phyloP scores from a whole-genome alignment of 2,113 vertebrate genomes.

The Paramisgurnus dabryanus region DNA sequence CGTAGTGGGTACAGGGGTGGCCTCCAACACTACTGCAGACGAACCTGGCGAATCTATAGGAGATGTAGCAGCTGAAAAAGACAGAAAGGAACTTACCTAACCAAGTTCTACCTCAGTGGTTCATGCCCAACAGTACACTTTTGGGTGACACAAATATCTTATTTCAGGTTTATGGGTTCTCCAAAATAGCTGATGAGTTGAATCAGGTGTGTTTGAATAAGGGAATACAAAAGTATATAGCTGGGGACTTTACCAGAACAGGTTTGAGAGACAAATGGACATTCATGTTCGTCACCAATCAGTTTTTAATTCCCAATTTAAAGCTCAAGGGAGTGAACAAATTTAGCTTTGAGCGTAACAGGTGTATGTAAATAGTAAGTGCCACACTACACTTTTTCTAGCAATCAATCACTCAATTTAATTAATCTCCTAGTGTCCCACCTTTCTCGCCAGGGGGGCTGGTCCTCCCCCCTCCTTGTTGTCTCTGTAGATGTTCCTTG shows the following conservation, averaged over 20 bases:
- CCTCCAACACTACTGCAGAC: conserved; percentile 71
- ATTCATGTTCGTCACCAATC: background rate
- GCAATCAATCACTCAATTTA: background rate
- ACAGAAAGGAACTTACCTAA: background rate
- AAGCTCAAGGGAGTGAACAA: background rate
- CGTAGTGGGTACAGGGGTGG: conserved; percentile 62
- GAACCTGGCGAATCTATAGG: conserved; percentile 70
- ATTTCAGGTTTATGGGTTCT: too few species aligned
- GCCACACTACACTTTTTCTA: too few species aligned
- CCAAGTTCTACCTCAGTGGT: too few species aligned
- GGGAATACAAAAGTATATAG: too few species aligned
- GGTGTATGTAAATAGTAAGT: background rate
- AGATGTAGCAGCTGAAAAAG: conserved; percentile 66
- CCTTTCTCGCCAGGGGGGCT: conserved; percentile 84
- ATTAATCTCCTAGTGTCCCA: conserved; percentile 57
- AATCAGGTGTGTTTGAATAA: conserved; percentile 55
- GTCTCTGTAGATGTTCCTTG: conserved; percentile 88
- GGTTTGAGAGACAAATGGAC: too few species aligned
- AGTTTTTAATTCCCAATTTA: background rate
- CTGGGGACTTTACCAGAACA: too few species aligned
- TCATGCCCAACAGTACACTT: too few species aligned
- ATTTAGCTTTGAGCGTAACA: background rate
- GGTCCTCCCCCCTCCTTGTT: conserved; percentile 84
- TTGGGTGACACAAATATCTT: too few species aligned
- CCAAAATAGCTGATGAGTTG: too few species aligned